Evolutionary conservation across 2,113 vertebrate genomes (phyloP).

Genomic region (Rutilus rutilus): DNA sequence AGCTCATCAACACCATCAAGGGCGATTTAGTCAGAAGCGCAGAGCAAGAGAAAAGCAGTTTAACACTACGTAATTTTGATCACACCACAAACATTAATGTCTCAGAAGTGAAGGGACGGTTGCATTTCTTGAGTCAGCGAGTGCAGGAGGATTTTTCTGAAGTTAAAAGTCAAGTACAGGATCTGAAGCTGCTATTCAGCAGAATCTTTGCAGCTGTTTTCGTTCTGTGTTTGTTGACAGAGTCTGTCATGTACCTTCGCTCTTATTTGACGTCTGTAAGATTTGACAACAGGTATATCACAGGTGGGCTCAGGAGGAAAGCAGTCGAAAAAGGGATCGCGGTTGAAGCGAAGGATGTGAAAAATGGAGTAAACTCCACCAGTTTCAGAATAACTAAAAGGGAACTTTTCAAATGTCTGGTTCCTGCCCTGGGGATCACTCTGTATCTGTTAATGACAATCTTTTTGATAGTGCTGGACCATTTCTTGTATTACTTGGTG

Average conservation of each 20-base stretch:
- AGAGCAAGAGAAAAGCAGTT: not conserved
- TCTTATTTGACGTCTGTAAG: constrained; percentile 81
- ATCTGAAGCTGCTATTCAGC: constrained; percentile 70
- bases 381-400: constrained; percentile 74
- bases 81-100: constrained; percentile 74
- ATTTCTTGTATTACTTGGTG: constrained; percentile 78
- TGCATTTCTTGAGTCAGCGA: constrained; percentile 70
- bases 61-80: constrained; percentile 67
- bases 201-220: constrained; percentile 78
- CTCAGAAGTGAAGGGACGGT: constrained; percentile 71
- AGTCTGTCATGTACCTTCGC: constrained; percentile 82
- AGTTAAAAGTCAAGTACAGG: constrained; percentile 68
- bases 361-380: constrained; percentile 64
- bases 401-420: constrained; percentile 76
- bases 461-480: constrained; percentile 76
- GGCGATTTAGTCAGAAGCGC: constrained; percentile 69
- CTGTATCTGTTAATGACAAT: constrained; percentile 77
- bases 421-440: constrained; percentile 73
- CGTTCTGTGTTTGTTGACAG: constrained; percentile 74
- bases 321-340: constrained; percentile 56
- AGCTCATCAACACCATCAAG: constrained; percentile 72
- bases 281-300: constrained; percentile 85
- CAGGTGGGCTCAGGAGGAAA: constrained; percentile 68
- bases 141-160: constrained; percentile 79
- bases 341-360: constrained; percentile 56